Conservation (phyloP, 2,888 invertebrate genomes). For the Lacanobia wlatinum region DNA sequence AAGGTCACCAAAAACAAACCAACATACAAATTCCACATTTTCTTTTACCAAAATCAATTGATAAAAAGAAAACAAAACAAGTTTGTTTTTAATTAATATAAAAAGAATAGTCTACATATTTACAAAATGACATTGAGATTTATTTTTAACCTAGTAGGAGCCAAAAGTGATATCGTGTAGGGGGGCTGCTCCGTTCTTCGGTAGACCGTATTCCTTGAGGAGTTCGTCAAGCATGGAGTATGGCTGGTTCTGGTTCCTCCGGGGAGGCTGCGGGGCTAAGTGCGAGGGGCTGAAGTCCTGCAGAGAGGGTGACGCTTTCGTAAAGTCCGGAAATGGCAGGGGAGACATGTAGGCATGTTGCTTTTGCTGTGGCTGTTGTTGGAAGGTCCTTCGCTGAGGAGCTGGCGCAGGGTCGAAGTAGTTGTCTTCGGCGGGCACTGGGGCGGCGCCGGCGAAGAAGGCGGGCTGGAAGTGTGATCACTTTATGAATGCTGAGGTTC, state of each 20-base stretch:
- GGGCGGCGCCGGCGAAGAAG: constrained; percentile 87
- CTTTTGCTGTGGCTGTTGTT: constrained; percentile 80
- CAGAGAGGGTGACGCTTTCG: constrained; percentile 65
- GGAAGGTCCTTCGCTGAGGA: constrained; percentile 75
- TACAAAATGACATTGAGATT: constrained; percentile 77
- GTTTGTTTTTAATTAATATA: constrained; percentile 69
- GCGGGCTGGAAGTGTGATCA: constrained; percentile 77
- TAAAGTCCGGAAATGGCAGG: constrained; percentile 72
- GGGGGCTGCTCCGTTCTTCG: constrained; percentile 92
- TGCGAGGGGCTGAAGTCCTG: constrained; percentile 5
- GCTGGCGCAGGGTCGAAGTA: constrained; percentile 82
- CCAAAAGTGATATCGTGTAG: constrained; percentile 96
- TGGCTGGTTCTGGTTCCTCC: constrained; percentile 66
- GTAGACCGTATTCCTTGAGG: constrained; percentile 95
- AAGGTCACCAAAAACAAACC: constrained; percentile 38
- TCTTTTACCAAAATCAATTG: constrained; percentile 57
- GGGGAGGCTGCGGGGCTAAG: constrained; percentile 66
- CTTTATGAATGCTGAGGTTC: not conserved
- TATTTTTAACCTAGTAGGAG: constrained; percentile 91
- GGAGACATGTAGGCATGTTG: constrained; percentile 82
- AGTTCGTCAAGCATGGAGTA: constrained; percentile 94
- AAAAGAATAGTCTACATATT: constrained; percentile 84
- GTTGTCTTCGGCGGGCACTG: constrained; percentile 75
- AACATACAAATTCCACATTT: constrained; percentile 23
- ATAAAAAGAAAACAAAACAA: constrained; percentile 55